These are phyloP conservation scores for Emberiza fucata DNA, from an alignment of 2,113 vertebrate genomes.

Conservation along the genomic window DNA sequence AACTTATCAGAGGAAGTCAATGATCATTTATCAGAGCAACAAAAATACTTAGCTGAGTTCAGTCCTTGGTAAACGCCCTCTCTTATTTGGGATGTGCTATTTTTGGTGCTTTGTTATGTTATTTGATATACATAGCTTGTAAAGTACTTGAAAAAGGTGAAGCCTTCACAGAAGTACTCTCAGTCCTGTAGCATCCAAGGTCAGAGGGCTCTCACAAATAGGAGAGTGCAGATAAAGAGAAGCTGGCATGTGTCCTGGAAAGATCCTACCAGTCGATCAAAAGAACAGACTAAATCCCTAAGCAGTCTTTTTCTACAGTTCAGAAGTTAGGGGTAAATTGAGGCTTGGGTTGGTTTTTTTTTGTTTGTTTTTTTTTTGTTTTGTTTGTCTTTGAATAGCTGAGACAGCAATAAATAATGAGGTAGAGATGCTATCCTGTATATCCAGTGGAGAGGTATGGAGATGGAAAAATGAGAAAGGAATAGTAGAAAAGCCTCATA, in stretches of 20 bases:
- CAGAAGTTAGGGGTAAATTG: neutral
- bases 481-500: neutral
- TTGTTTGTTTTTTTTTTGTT: neutral
- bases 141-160: constrained; percentile 6
- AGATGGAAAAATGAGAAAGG: neutral
- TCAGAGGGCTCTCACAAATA: neutral
- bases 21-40: neutral
- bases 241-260: constrained; percentile 6
- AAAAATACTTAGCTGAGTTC: neutral
- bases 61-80: neutral
- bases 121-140: neutral
- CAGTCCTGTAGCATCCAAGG: neutral
- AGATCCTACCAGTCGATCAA: neutral
- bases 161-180: neutral
- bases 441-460: neutral
- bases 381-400: neutral
- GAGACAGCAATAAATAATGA: neutral
- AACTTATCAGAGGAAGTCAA: neutral
- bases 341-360: neutral
- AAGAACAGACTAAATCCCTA: neutral
- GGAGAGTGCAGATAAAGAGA: neutral
- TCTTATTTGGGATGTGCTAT: neutral
- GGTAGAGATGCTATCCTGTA: neutral
- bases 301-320: neutral
- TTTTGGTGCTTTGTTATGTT: constrained; percentile 3